Evolutionary conservation across 2,113 vertebrate species (phyloP).

Genomic region (Natator depressus): DNA sequence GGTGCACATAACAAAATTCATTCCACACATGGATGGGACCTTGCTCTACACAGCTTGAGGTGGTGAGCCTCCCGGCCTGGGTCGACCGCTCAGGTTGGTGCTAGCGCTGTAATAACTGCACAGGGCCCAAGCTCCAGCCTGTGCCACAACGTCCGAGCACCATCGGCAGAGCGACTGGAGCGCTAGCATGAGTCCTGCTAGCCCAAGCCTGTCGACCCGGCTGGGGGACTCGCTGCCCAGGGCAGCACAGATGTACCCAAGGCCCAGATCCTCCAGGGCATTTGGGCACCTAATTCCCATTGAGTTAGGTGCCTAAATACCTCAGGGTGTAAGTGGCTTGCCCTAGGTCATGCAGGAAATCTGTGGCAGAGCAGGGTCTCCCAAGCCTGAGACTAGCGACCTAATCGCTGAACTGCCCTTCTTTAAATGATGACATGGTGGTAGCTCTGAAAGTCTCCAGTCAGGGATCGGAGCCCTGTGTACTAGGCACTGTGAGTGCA

Average conservation of each 20-base stretch:
- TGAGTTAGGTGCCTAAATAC: background rate
- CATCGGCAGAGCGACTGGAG: no score
- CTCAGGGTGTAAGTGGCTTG: background rate
- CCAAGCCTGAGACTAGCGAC: background rate
- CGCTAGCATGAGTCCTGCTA: background rate
- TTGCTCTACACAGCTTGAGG: no score
- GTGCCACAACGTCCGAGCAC: background rate
- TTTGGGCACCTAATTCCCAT: background rate
- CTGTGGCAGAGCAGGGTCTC: background rate
- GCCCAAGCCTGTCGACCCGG: background rate
- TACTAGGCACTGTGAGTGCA: background rate
- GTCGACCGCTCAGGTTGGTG: no score
- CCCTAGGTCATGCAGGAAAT: background rate
- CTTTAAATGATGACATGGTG: background rate
- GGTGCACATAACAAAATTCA: no score
- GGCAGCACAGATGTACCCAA: background rate
- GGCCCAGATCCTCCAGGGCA: accelerated
- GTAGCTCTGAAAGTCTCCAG: background rate
- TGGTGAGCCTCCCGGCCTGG: no score
- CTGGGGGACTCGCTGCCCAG: background rate
- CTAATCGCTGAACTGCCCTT: background rate
- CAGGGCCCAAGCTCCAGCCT: no score
- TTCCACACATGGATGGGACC: no score
- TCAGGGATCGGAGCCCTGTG: background rate
- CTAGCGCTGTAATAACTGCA: background rate